Evolutionary conservation across 2,797 vertebrate species (phyloP), one percentile per base, ranked within the genome.

Genomic region (Leuciscus waleckii): DNA sequence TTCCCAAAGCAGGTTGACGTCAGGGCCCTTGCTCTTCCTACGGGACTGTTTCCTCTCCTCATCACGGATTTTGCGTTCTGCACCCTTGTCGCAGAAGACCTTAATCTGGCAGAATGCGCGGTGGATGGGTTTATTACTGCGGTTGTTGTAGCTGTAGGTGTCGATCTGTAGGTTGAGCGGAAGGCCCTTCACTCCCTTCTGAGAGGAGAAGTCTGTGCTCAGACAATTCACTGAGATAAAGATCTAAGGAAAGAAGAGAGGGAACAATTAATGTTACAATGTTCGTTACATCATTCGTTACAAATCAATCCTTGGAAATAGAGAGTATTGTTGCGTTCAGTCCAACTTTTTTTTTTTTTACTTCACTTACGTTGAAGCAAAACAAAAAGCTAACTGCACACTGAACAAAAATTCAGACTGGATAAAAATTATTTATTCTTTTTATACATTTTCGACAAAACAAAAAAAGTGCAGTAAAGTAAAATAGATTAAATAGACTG

Each of bases 71-170:
- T 99, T 99, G 91, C 98, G 96, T 87, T 99, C 98, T 0, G 98
- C 98, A 26, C 98, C 98, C 94, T 99, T 99, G 94, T 99, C 98
- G 0, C 98, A 99, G 94, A 99, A 99, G 86, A 99, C 98, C 92
- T 99, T 99, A 89, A 99, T 99, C 93, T 99, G 98, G 94, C 98
- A 99, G 94, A 93, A 98, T 68, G 97, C 97, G 3, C 98, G 96
- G 92, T 99, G 98, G 88, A 98, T 97, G 37, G 98, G 98, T 89
- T 98, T 98, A 94, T 99, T 99, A 93, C 98, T 99, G 88, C 98
- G 97, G 94, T 98, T 98, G 93, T 98, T 99, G 93, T 99, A 99
- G 93, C 98, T 99, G 92, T 99, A 99, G 6, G 98, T 99, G 92
- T 99, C 98, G 0, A 99, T 99, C 90, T 99, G 98, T 86, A 99